phyloP scores from a whole-genome alignment of 2,888 invertebrate genomes.

The Drosophila villosipedis region DNA sequence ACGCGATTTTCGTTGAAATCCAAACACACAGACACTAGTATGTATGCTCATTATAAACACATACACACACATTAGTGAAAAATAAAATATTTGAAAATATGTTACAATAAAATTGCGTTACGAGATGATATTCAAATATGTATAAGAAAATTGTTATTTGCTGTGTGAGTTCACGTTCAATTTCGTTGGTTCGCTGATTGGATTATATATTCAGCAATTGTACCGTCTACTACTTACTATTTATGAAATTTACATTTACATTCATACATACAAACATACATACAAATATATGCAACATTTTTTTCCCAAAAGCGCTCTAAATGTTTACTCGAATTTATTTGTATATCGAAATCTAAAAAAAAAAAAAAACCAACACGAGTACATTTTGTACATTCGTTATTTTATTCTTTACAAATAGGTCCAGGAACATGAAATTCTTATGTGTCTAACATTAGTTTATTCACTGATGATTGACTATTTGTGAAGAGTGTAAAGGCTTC shows the following conservation, averaged over 20 bases:
- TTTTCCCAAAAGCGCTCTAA: slow-evolving; percentile 59
- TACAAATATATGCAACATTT: slow-evolving; percentile 43
- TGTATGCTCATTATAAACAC: slow-evolving; percentile 44
- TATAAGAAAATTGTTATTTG: slow-evolving; percentile 65
- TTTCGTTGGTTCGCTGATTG: slow-evolving; percentile 53
- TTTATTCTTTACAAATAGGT: slow-evolving; percentile 11
- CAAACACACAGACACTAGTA: slow-evolving; percentile 29
- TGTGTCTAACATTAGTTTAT: slow-evolving; percentile 4
- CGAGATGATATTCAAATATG: slow-evolving; percentile 55
- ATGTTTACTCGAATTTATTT: slow-evolving; percentile 69
- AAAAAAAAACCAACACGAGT: not conserved
- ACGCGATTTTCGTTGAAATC: slow-evolving; percentile 30
- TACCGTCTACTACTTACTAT: slow-evolving; percentile 35
- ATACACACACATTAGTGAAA: slow-evolving; percentile 17
- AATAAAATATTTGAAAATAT: slow-evolving; percentile 30
- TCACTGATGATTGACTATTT: slow-evolving; percentile 33
- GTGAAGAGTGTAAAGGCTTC: slow-evolving; percentile 46
- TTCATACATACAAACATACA: slow-evolving; percentile 10
- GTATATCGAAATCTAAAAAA: slow-evolving; percentile 23
- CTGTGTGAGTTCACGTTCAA: slow-evolving; percentile 70
- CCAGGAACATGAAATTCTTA: slow-evolving; percentile 5
- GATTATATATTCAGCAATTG: slow-evolving; percentile 42
- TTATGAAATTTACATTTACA: slow-evolving; percentile 29
- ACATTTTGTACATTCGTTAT: slow-evolving; percentile 18
- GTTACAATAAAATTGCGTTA: slow-evolving; percentile 49